A percentile compares a stretch with the other conserved stretches of the same genome.
These are phyloP conservation scores for Corella eumyota DNA, from an alignment of 23 tunicate genomes.

Conservation along the genomic window DNA sequence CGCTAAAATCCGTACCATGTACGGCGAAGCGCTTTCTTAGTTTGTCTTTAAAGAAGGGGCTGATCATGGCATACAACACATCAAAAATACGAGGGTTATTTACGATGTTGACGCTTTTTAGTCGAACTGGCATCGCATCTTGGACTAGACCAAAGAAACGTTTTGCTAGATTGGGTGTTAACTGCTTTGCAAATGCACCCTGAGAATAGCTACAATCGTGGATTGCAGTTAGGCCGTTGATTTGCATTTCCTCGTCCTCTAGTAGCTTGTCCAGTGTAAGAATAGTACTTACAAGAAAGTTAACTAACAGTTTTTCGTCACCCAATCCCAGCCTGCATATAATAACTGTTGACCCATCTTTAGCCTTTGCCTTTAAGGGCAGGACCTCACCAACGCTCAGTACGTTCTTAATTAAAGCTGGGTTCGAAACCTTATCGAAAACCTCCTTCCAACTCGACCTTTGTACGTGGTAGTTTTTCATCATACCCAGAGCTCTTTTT, in stretches of 20 bases:
- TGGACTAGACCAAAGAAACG: conserved; percentile 26
- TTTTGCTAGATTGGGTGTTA: conserved; percentile 51
- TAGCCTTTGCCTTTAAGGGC: conserved; percentile 35
- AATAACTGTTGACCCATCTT: conserved; percentile 41
- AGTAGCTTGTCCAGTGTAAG: conserved; percentile 17
- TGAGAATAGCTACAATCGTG: conserved; percentile 22
- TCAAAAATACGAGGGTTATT: conserved; percentile 61
- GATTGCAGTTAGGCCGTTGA: conserved; percentile 34
- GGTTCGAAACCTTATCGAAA: conserved; percentile 46
- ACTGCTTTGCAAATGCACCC: conserved; percentile 24
- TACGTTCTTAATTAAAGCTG: conserved; percentile 24
- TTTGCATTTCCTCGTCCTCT: conserved; percentile 37
- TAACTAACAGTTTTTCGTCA: conserved; percentile 7
- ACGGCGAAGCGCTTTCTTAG: conserved; percentile 18
- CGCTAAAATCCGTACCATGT: conserved; percentile 15
- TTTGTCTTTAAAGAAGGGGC: conserved; percentile 36
- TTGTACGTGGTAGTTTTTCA: conserved; percentile 48
- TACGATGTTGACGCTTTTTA: conserved; percentile 40
- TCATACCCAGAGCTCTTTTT: conserved; percentile 45
- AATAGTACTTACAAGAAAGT: conserved; percentile 24
- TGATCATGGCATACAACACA: conserved; percentile 28
- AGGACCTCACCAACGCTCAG: conserved; percentile 26
- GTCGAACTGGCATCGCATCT: conserved; percentile 51
- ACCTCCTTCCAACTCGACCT: conserved; percentile 34
- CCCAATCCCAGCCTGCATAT: conserved; percentile 25